Percentiles rank a stretch among this genome's conserved stretches.
These are phyloP conservation scores for Danionella dracula DNA, from an alignment of 2,797 vertebrate genomes.

Conservation along the genomic window DNA sequence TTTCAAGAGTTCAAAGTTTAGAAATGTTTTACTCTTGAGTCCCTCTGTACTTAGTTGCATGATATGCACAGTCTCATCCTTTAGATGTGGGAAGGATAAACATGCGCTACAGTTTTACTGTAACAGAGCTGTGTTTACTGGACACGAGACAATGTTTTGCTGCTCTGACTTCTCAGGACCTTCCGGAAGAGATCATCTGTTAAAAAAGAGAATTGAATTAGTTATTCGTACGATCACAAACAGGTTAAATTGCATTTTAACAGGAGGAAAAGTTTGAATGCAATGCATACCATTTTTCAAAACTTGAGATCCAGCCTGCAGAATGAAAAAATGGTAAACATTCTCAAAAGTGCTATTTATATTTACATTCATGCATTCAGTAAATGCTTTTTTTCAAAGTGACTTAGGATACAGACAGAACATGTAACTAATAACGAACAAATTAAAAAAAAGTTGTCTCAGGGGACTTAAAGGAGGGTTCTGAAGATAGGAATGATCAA, in stretches of 20 bases:
- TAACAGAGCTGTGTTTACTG: constrained; percentile 44
- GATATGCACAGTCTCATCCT: constrained; percentile 27
- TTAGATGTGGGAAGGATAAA: neutral
- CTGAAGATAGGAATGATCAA: too few species aligned
- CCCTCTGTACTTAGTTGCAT: constrained; percentile 16
- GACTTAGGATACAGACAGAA: too few species aligned
- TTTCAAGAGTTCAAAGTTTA: too few species aligned
- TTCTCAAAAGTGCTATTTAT: too few species aligned
- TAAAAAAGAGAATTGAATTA: constrained; percentile 8
- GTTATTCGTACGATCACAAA: neutral
- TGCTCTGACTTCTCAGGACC: constrained; percentile 64
- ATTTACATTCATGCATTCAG: too few species aligned
- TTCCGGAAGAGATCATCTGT: constrained; percentile 68
- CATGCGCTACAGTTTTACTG: constrained; percentile 16
- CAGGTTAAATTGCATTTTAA: too few species aligned
- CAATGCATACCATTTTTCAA: constrained; percentile 62
- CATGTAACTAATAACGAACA: too few species aligned
- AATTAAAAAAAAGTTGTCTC: too few species aligned
- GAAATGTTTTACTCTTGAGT: too few species aligned
- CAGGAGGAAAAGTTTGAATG: neutral
- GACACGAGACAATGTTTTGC: constrained; percentile 53
- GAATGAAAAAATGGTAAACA: too few species aligned
- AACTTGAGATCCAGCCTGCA: constrained; percentile 49
- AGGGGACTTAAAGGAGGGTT: too few species aligned
- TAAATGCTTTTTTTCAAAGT: too few species aligned